These are phyloP conservation scores for Pecten maximus DNA, from an alignment of 2,888 invertebrate genomes.

Conservation along the genomic window DNA sequence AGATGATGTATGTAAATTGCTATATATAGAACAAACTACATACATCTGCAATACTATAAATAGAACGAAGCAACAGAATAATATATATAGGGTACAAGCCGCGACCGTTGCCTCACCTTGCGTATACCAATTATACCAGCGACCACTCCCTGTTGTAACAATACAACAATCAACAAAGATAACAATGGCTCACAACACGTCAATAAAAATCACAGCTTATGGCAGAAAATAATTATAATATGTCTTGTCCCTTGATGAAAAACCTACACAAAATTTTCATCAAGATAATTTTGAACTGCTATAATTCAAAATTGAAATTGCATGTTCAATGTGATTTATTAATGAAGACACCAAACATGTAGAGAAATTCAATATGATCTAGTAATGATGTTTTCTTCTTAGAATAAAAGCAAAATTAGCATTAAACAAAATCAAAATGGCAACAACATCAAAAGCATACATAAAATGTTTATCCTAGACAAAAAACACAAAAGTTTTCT, in stretches of 20 bases:
- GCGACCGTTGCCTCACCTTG: background rate
- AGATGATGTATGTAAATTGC: background rate
- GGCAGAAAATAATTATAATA: too few relatives aligned
- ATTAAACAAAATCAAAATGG: background rate
- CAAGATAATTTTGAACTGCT: background rate
- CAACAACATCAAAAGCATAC: background rate
- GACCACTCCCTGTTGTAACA: background rate
- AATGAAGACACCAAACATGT: background rate
- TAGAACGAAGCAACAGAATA: background rate
- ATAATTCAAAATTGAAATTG: background rate
- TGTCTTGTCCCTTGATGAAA: too few relatives aligned
- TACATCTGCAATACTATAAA: background rate
- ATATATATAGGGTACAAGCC: background rate
- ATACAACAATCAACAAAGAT: background rate
- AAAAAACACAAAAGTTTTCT: conserved; percentile 7
- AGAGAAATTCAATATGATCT: too few relatives aligned
- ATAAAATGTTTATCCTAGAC: background rate
- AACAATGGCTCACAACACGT: background rate
- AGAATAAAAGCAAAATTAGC: background rate
- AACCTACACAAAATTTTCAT: background rate
- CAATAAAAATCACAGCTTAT: too few relatives aligned
- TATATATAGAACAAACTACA: background rate
- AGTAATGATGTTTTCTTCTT: background rate
- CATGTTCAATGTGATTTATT: background rate
- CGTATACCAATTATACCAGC: conserved; percentile 24